Evolutionary conservation across 2,888 invertebrate species (phyloP), one percentile per base, ranked within the genome.

Genomic region (Ectropis crepuscularia): DNA sequence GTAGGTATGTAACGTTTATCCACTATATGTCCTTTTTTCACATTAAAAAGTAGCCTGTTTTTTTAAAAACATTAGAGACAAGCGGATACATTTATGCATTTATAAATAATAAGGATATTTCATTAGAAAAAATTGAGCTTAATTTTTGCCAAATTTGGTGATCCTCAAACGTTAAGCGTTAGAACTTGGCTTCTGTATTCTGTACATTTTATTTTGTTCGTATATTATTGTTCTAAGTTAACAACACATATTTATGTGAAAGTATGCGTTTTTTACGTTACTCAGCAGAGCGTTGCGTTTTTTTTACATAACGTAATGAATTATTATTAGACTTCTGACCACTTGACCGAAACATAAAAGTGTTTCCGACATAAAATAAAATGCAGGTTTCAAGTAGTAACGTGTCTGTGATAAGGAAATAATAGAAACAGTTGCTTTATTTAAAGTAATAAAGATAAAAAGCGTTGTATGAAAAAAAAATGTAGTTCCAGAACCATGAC

Each of bases 181-280:
- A 28, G 16, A 10, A 49, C 36, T 37, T 49, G n/a, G 48, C 16
- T n/a, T 8, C 11, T 8, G n/a, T 11, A 39, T 39, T 5, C 12
- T 28, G 16, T 28, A 11, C 47, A 36, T 48, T 49, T 48, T 16
- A 10, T 42, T 49, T 48, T 5, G 11, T 4, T 38, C 16, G 38
- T 6, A 8, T 46, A 38, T 46, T 55, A 47, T 55, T 41, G 9
- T 39, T 41, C 16, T 57, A 49, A 46, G 11, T 11, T 38, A 48
- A 55, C 58, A 53, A 48, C 53, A 48, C 53, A 63, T 58, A 53
- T 62, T 62, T 58, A 63, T 63, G 63, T 58, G 57, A 58, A 63
- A 63, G 45, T 57, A 38, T 12, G 38, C 49, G 43, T 58, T 58
- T 42, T 61, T 43, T 45, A 55, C 41, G 39, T 16, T 38, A 60